Evolutionary conservation across 2,888 invertebrate species (phyloP).

Genomic region (Galerucella nymphaeae): DNA sequence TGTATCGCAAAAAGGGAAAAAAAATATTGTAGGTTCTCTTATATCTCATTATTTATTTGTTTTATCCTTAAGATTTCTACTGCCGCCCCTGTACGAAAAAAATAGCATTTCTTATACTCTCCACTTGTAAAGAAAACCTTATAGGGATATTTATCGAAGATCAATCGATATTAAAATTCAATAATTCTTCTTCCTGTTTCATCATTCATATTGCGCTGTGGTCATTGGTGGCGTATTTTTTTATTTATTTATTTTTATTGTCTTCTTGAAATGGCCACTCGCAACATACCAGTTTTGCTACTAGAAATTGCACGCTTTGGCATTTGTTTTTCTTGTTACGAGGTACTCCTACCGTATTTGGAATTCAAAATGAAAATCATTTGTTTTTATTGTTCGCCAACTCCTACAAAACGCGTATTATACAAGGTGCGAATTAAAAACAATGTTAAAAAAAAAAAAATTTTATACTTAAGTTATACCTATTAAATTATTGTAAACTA

Average conservation of each 20-base stretch:
- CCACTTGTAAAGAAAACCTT: constrained; percentile 42
- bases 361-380: constrained; percentile 24
- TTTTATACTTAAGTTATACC: too few species aligned
- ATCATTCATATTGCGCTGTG: constrained; percentile 54
- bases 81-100: background rate
- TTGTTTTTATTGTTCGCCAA: background rate
- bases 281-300: constrained; percentile 43
- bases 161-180: constrained; percentile 51
- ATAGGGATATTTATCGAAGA: constrained; percentile 44
- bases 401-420: constrained; percentile 6
- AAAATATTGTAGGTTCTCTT: too few species aligned
- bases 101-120: constrained; percentile 19
- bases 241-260: constrained; percentile 48
- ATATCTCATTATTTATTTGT: too few species aligned
- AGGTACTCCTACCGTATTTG: constrained; percentile 31
- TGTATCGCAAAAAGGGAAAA: too few species aligned
- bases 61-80: background rate
- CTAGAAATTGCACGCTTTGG: constrained; percentile 41
- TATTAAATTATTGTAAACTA: too few species aligned
- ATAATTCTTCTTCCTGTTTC: constrained; percentile 55
- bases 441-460: too few species aligned
- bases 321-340: constrained; percentile 37
- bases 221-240: constrained; percentile 47
- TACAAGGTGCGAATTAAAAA: background rate
- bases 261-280: constrained; percentile 49